These are phyloP conservation scores for Eucera pruinosa DNA, from an alignment of 2,888 invertebrate genomes.

Conservation along the genomic window DNA sequence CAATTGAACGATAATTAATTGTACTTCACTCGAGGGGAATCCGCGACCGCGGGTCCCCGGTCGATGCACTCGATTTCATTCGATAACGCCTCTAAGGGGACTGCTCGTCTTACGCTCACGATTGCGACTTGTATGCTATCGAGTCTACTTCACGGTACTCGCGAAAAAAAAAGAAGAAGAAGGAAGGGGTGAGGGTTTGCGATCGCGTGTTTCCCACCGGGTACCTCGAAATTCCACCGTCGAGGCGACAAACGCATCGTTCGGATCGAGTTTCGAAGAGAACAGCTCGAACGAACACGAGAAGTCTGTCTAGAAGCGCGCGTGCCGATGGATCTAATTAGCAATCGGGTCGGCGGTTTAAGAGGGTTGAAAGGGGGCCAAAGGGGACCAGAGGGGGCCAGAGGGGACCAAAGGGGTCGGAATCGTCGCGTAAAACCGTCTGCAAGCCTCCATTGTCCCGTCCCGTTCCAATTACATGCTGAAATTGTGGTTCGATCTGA, in stretches of 20 bases:
- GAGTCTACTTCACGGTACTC: background rate
- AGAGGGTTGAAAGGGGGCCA: slow-evolving; percentile 50
- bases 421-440: slow-evolving; percentile 44
- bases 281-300: slow-evolving; percentile 11
- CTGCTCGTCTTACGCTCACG: slow-evolving; percentile 6
- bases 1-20: slow-evolving; percentile 73
- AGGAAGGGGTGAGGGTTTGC: too few relatives aligned
- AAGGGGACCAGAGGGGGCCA: slow-evolving; percentile 31
- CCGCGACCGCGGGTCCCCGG: slow-evolving; percentile 49
- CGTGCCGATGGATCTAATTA: slow-evolving; percentile 61
- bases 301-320: slow-evolving; percentile 33
- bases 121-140: background rate
- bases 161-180: too few relatives aligned
- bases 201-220: background rate
- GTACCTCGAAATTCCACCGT: slow-evolving; percentile 5
- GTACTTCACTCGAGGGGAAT: slow-evolving; percentile 60
- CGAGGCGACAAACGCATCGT: background rate
- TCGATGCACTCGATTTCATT: slow-evolving; percentile 71
- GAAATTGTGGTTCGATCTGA: slow-evolving; percentile 73
- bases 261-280: slow-evolving; percentile 19
- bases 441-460: slow-evolving; percentile 54
- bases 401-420: slow-evolving; percentile 30
- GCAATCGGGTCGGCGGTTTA: slow-evolving; percentile 41
- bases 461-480: slow-evolving; percentile 70
- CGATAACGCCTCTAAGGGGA: slow-evolving; percentile 51